Conservation (phyloP, 2,888 invertebrate genomes). For the Spilarctia lutea region DNA sequence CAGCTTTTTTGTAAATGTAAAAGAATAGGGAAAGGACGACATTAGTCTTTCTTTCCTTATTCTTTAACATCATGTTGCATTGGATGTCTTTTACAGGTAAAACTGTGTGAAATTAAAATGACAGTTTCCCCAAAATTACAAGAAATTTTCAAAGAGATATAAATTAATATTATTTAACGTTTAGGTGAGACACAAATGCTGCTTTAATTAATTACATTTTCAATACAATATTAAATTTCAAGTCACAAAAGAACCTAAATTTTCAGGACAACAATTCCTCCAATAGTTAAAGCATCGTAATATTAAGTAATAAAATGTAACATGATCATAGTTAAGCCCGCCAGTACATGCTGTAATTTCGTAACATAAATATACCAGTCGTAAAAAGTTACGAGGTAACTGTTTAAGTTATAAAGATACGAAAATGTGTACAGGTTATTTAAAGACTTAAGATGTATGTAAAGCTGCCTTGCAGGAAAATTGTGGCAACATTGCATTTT, state of each 20-base stretch:
- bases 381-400: conserved; percentile 43
- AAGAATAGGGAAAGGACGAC: too few relatives aligned
- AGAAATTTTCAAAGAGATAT: background rate
- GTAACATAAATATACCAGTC: conserved; percentile 40
- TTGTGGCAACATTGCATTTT: conserved; percentile 3
- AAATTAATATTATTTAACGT: background rate
- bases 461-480: background rate
- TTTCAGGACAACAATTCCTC: conserved; percentile 3
- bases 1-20: too few relatives aligned
- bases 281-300: conserved; percentile 14
- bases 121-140: background rate
- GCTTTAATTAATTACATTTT: background rate
- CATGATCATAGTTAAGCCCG: conserved; percentile 33
- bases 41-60: background rate
- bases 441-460: conserved; percentile 21
- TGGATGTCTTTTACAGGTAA: background rate
- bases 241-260: background rate
- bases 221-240: background rate
- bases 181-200: background rate
- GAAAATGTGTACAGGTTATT: conserved; percentile 32
- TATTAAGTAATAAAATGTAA: conserved; percentile 39
- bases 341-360: conserved; percentile 35
- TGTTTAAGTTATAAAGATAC: conserved; percentile 37
- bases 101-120: background rate
- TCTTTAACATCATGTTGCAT: background rate